Percentiles rank a stretch among this genome's conserved stretches.
Evolutionary conservation across 2,797 vertebrate species (phyloP).

Genomic region (Peromyscus eremicus): DNA sequence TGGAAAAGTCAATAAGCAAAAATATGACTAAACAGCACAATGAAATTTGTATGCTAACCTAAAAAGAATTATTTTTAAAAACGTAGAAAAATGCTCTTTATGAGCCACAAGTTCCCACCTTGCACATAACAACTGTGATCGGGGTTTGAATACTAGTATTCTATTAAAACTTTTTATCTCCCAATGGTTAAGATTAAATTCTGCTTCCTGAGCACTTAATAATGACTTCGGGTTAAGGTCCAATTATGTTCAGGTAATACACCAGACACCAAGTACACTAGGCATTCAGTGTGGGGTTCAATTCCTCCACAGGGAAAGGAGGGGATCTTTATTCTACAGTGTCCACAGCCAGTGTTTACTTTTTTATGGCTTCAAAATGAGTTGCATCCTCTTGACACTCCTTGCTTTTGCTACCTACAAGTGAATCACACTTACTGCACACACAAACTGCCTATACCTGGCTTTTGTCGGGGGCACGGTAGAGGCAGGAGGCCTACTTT

Average conservation of each 20-base stretch:
- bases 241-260: not conserved
- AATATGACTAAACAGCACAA: not conserved
- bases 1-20: constrained; percentile 32
- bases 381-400: not conserved
- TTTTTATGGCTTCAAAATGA: not conserved
- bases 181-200: not conserved
- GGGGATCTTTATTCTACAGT: not conserved
- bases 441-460: not conserved
- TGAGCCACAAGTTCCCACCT: not conserved
- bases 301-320: not conserved
- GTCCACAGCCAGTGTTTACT: not conserved
- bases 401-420: not conserved
- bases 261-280: fast-evolving
- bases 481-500: not conserved
- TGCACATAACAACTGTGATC: not conserved
- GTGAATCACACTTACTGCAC: not conserved
- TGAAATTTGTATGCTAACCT: not conserved
- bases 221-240: not conserved
- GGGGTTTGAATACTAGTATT: not conserved
- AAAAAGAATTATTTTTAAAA: not conserved
- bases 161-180: constrained; percentile 2
- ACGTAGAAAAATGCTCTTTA: not conserved
- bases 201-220: not conserved
- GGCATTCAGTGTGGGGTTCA: not conserved
- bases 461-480: not conserved